A percentile compares a stretch with the other conserved stretches of the same genome.
Conservation (phyloP, 2,888 invertebrate genomes). For the Iselma pallidipennis region DNA sequence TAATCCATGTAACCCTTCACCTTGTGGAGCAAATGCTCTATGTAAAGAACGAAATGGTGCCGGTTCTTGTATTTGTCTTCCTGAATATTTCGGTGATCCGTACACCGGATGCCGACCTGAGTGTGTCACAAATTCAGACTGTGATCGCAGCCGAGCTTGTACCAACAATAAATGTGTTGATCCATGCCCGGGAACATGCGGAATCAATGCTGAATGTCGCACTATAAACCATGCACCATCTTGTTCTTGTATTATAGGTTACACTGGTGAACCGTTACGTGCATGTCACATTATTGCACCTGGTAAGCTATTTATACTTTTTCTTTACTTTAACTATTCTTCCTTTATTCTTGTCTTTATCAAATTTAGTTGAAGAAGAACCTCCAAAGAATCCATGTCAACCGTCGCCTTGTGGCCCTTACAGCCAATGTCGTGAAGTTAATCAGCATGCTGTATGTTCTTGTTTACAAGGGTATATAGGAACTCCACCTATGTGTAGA, state of each 20-base stretch:
- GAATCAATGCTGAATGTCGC: constrained; percentile 62
- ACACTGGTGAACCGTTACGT: constrained; percentile 65
- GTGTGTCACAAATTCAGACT: constrained; percentile 69
- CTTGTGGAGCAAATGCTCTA: constrained; percentile 69
- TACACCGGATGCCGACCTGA: constrained; percentile 70
- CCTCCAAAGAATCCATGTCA: constrained; percentile 60
- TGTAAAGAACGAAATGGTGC: constrained; percentile 67
- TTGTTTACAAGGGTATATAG: constrained; percentile 65
- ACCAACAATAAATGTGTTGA: constrained; percentile 68
- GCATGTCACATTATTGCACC: constrained; percentile 53
- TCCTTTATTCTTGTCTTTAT: constrained; percentile 7
- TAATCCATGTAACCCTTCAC: constrained; percentile 66
- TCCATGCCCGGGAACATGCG: constrained; percentile 64
- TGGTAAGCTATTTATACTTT: constrained; percentile 44
- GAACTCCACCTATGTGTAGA: constrained; percentile 66
- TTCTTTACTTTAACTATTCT: constrained; percentile 9
- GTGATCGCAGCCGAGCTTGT: constrained; percentile 66
- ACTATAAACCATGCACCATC: constrained; percentile 70
- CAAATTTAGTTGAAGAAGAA: constrained; percentile 39
- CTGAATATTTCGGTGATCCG: constrained; percentile 68
- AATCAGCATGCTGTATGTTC: constrained; percentile 68
- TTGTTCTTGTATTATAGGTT: constrained; percentile 65
- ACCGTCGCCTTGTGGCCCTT: constrained; percentile 70
- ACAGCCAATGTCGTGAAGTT: constrained; percentile 66
- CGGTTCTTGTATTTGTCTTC: constrained; percentile 67